These are phyloP conservation scores for Passer montanus DNA, from an alignment of 2,113 vertebrate genomes.

Conservation along the genomic window DNA sequence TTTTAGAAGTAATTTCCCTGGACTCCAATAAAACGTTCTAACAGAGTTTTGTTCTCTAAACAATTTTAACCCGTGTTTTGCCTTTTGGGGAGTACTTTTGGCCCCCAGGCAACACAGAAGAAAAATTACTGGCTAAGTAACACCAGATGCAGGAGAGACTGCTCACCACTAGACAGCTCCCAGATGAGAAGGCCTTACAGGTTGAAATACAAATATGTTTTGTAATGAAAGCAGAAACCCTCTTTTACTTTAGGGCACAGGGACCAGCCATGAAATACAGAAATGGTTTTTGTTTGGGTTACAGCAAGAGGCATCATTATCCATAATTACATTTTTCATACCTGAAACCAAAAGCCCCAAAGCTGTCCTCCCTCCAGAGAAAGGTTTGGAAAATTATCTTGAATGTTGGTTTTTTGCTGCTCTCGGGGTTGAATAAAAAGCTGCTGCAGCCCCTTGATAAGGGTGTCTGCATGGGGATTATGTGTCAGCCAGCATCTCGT, in stretches of 20 bases:
- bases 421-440: background rate
- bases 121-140: slow-evolving; percentile 55
- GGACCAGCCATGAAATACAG: background rate
- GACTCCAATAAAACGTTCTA: slow-evolving; percentile 6
- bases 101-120: background rate
- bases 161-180: slow-evolving; percentile 47
- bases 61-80: background rate
- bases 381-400: background rate
- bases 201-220: slow-evolving; percentile 19
- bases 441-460: background rate
- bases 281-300: background rate
- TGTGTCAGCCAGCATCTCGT: fast-evolving
- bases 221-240: slow-evolving; percentile 39
- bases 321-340: background rate
- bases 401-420: background rate
- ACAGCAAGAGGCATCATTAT: background rate
- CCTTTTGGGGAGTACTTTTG: background rate
- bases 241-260: background rate
- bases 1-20: slow-evolving; percentile 60
- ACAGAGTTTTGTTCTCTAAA: slow-evolving; percentile 44
- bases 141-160: slow-evolving; percentile 43
- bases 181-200: slow-evolving; percentile 9
- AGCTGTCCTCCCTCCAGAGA: background rate
- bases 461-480: background rate
- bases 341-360: background rate